A percentile compares a stretch with the other conserved stretches of the same genome.
Conservation (phyloP, 2,797 vertebrate species). For the Chiloscyllium punctatum region DNA sequence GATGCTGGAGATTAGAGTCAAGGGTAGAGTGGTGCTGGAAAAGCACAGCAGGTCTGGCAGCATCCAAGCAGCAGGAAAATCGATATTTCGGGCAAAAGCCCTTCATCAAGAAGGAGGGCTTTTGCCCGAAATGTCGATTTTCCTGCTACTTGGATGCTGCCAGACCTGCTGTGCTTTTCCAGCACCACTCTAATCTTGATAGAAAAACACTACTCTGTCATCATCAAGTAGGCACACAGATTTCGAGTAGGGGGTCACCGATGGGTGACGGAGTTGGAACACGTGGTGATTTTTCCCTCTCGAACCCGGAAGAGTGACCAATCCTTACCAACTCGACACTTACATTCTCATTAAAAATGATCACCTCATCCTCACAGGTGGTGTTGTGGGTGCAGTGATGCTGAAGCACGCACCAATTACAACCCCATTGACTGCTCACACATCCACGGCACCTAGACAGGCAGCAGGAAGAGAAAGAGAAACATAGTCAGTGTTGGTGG, state of each 20-base stretch:
- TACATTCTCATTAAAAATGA: constrained; percentile 85
- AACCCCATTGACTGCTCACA: constrained; percentile 85
- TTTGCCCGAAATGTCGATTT: too few relatives aligned
- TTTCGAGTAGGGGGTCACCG: neutral
- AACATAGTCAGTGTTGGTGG: neutral
- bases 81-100: too few relatives aligned
- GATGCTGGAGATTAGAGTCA: too few relatives aligned
- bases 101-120: too few relatives aligned
- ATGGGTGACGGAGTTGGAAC: neutral
- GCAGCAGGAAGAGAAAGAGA: constrained; percentile 38
- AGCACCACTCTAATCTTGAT: too few relatives aligned
- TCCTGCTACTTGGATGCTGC: too few relatives aligned
- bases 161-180: too few relatives aligned
- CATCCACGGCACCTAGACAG: constrained; percentile 78
- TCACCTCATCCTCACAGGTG: constrained; percentile 71
- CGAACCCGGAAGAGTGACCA: neutral
- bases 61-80: too few relatives aligned
- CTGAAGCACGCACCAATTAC: constrained; percentile 91
- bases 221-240: neutral
- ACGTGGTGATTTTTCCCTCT: neutral
- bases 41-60: too few relatives aligned
- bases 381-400: constrained; percentile 85
- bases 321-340: constrained; percentile 44
- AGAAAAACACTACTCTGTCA: neutral
- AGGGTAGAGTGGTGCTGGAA: too few relatives aligned